Base-by-base conservation (phyloP, 2,113 vertebrate species). In the Lontra canadensis region DNA sequence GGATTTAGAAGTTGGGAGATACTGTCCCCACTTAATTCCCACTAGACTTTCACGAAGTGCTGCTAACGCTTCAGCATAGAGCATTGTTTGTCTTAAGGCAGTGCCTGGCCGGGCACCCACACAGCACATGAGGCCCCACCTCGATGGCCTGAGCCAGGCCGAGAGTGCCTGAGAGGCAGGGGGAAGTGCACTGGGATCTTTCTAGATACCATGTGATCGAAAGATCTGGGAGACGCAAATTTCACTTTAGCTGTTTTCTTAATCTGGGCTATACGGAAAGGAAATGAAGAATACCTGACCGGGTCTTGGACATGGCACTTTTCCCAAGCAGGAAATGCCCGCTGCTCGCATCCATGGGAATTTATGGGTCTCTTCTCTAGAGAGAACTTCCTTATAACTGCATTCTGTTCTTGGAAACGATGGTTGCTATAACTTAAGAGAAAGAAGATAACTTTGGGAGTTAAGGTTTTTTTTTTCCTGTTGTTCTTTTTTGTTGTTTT, bases 211-310 rank as follows among this genome's bases (percentile, higher is more conserved):
- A 87, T 94, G 26, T 59, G 52, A 80, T 88, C 25, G n/a, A 26
- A 88, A 94, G 83, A 90, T 65, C 95, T 39, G 95, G 26, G 74
- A 94, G 34, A 34, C 2, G 13, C 76, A 94, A 21, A 36, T 63
- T 83, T 96, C 49, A 44, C 42, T 90, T 76, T 34, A 29, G 84
- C 86, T 92, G 44, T 79, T 94, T 76, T 94, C 84, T 94, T 97
- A 98, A 85, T 80, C 92, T 80, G 80, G 17, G 59, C 47, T 44
- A 1, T 73, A 92, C 88, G 31, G 90, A 65, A 94, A 97, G 31
- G 42, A 96, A 94, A 97, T 3, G 7, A 26, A 52, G 92, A 95
- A 88, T 78, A 76, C 95, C 94, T 76, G 95, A 95, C 17, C 65
- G 84, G 31, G 3, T 1, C 71, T 78, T 17, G 57, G 76, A 34